Conservation (phyloP, 2,113 vertebrate genomes). For the Chitala chitala region DNA sequence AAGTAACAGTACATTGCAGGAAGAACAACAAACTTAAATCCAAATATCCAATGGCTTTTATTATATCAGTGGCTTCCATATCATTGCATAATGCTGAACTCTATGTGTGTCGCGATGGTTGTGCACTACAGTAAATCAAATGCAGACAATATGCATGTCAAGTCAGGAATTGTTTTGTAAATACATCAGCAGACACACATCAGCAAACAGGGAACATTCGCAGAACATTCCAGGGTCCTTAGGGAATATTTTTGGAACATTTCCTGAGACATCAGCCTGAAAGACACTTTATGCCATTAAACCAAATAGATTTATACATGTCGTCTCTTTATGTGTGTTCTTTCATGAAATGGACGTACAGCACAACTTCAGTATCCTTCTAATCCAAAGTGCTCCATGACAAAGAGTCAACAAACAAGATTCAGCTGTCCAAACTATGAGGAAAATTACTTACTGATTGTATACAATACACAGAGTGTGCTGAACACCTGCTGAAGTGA, state of each 20-base stretch:
- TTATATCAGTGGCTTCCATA: conserved; percentile 9
- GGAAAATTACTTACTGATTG: no score
- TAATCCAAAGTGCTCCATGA: no score
- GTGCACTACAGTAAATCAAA: neutral
- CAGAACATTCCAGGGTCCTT: no score
- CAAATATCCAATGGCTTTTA: neutral
- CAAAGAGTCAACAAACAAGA: no score
- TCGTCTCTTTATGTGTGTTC: neutral
- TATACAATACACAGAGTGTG: neutral
- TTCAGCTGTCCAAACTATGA: no score
- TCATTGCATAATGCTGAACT: neutral
- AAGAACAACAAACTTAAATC: neutral
- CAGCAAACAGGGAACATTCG: no score
- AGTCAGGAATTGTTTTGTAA: neutral
- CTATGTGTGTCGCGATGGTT: neutral
- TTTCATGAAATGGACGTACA: neutral
- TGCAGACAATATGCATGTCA: neutral
- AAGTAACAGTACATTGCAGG: neutral
- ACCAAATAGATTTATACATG: neutral
- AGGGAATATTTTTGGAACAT: no score
- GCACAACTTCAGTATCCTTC: no score
- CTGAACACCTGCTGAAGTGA: neutral
- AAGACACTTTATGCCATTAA: conserved; percentile 7
- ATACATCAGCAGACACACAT: neutral
- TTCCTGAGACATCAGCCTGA: neutral